Percentiles rank a stretch among this genome's conserved stretches.
Conservation (phyloP, 2,888 invertebrate species). For the Xestoiulus laeticollis region DNA sequence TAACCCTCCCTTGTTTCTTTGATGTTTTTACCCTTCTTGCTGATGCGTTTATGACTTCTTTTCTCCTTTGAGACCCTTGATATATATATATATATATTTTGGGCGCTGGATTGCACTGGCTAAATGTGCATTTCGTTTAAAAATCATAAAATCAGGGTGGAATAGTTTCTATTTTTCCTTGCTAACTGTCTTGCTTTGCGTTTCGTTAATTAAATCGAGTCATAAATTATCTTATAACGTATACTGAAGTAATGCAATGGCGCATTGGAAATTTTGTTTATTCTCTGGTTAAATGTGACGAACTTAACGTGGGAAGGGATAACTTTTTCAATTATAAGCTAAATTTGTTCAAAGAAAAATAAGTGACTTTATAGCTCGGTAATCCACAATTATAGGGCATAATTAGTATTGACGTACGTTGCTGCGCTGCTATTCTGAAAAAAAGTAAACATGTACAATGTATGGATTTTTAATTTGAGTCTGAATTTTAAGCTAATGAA, state of each 20-base stretch:
- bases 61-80: background rate
- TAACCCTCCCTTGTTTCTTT: background rate
- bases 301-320: too few species aligned
- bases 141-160: background rate
- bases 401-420: background rate
- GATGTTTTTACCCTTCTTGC: conserved; percentile 12
- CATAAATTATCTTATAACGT: too few species aligned
- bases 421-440: background rate
- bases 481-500: background rate
- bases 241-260: too few species aligned
- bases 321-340: too few species aligned
- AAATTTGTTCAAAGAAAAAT: too few species aligned
- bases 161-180: too few species aligned
- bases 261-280: background rate
- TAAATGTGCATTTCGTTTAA: background rate
- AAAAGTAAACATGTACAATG: background rate
- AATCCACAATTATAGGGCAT: background rate
- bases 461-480: background rate
- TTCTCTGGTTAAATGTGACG: too few species aligned
- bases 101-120: background rate
- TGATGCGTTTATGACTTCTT: background rate
- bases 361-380: too few species aligned
- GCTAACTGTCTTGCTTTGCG: too few species aligned
- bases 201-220: too few species aligned
- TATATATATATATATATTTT: background rate